Percentiles rank a stretch among this genome's conserved stretches.
phyloP scores from a whole-genome alignment of 2,888 invertebrate genomes.

The Cancer borealis region DNA sequence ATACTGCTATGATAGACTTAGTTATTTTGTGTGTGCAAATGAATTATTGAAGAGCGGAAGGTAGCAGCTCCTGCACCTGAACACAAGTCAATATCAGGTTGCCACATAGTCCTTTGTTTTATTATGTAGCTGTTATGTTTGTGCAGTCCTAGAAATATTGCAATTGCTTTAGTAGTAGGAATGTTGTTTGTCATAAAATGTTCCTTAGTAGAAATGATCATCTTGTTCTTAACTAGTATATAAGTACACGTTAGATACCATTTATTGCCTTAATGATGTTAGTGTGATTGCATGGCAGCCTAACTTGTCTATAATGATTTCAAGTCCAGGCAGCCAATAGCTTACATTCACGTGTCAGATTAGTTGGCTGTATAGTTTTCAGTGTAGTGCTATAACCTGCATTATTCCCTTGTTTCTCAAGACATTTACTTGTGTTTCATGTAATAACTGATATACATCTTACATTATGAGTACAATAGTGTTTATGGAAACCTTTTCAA shows the following conservation, averaged over 20 bases:
- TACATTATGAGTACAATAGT: neutral
- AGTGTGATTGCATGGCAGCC: neutral
- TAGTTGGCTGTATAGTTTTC: neutral
- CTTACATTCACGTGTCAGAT: neutral
- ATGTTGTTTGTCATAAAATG: neutral
- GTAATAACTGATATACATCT: neutral
- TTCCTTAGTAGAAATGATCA: neutral
- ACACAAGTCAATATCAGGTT: constrained; percentile 29
- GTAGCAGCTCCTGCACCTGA: neutral
- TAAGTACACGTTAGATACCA: neutral
- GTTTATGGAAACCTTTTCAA: neutral
- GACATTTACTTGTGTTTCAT: neutral
- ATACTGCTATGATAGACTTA: neutral
- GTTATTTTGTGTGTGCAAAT: neutral
- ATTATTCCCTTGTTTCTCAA: neutral
- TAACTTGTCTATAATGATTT: constrained; percentile 25
- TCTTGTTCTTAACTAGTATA: neutral
- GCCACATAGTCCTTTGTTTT: constrained; percentile 38
- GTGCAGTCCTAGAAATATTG: neutral
- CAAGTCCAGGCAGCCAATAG: neutral
- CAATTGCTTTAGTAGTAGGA: neutral
- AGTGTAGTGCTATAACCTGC: neutral
- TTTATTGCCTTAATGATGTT: neutral
- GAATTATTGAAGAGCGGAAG: constrained; percentile 33
- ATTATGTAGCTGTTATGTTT: neutral